Evolutionary conservation across 2,113 vertebrate species (phyloP), one percentile per base, ranked within the genome.

Genomic region (Eulemur macaco): DNA sequence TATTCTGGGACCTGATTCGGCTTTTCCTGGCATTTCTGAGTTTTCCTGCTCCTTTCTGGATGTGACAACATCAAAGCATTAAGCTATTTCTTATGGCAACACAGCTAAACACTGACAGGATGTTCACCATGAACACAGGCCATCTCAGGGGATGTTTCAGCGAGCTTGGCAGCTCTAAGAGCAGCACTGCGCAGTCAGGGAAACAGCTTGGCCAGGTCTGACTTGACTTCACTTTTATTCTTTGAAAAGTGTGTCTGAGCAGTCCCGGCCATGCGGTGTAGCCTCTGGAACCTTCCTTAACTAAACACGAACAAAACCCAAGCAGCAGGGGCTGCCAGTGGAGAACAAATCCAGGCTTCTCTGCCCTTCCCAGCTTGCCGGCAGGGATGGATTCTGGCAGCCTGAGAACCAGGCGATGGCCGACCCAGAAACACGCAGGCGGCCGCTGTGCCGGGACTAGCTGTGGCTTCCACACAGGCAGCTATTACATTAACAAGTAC

Each of bases 71-170:
- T 93, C 78, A 97, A 94, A 97, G 95, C 17, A 50, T 88, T 96
- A 96, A 95, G 89, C 90, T 95, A 95, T 91, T 97, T 94, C 77
- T 96, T 96, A 95, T 39, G 97, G 96, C 95, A 97, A 96, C 92
- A 56, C 69, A 96, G 89, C 68, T 39, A 96, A 97, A 97, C 66
- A 95, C 0, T 86, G 94, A 87, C 96, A 94, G 78, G 86, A 83
- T 68, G 29, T 69, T 95, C 89, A 76, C 92, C 73, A 47, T 0
- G 69, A 97, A 96, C 97, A 84, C 37, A 82, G 95, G 93, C 50
- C 14, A 20, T 42, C 96, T 95, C 69, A 71, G 42, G 88, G 82
- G 63, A 92, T 45, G 74, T 96, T 84, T 96, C 80, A 91, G 77
- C 11, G 63, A 82, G 56, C 60, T 3, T 18, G 77, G 45, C 0